Evolutionary conservation across 2,113 vertebrate species (phyloP), one percentile per base, ranked within the genome.

Genomic region (Pangasianodon hypophthalmus): DNA sequence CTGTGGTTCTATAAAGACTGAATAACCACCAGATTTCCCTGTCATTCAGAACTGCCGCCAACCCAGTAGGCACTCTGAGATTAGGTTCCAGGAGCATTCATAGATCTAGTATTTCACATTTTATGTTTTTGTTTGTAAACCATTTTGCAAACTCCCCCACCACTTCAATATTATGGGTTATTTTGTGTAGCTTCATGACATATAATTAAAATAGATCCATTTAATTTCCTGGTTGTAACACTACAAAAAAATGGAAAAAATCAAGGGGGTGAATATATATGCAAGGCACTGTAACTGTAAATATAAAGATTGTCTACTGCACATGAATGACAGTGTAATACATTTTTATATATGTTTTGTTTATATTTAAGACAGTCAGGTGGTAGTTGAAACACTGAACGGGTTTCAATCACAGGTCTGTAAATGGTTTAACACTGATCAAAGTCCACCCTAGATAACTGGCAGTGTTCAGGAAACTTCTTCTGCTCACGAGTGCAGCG

Each of bases 391-490:
- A 41, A 79, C 46, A 79, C 26, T 50, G 75, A 50, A 50, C 11
- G 5, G 46, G 46, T 80, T 62, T 69, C 21, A 19, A 69, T 64
- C 24, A 50, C 26, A 7, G 56, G 56, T 67, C 21, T 60, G 89
- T 81, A 32, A 86, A 90, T 82, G 75, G 21, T 64, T 75, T 84
- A 84, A 84, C 82, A 16, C 64, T 85, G 86, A 69, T 71, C 91
- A 92, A 92, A 90, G 91, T 92, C 81, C 91, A 90, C 32, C 0
- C 60, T 89, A 87, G 85, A 80, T 86, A 87, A 87, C 79, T 79
- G 50, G 46, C 75, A 44, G 52, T 14, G 41, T 90, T 79, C 85
- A 85, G 88, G 90, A 90, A 90, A 41, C 87, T 80, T 88, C 67
- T 52, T 60, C 52, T 80, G 48, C 54, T 84, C 37, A 73, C 1